Base-by-base conservation (phyloP, 2,797 vertebrate species). In the Silurus aristotelis region DNA sequence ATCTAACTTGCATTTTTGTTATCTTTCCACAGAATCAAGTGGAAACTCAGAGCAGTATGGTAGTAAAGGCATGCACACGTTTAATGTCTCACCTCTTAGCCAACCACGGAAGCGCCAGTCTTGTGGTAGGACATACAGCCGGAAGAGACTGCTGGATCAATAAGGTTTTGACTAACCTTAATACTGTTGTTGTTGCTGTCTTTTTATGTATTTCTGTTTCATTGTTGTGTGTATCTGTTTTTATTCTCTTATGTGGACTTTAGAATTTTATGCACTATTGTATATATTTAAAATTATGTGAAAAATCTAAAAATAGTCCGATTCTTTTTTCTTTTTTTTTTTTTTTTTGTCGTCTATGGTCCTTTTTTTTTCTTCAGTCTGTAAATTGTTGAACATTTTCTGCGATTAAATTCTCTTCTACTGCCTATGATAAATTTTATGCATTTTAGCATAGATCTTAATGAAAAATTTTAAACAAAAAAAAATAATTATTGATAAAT, bases 91-190 rank as follows among this genome's bases (percentile, higher is more conserved):
- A 63, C 96, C 96, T 2, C 93, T 96, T 85, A 93, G 80, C 70
- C 89, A 83, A 3, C 83, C 89, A 0, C 27, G 87, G 58, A 92
- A 87, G 84, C 94, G 78, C 10, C 85, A 87, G 81, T 87, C 88
- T 68, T 79, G 92, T 43, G 91, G 91, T 85, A 96, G 92, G 89
- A 95, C 92, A 22, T 97, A 96, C 88, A 96, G 95, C 52, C 94
- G 97, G 88, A 99, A 97, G 93, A 96, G 96, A 86, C 93, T 98
- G 52, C 91, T 97, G 14, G 90, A 90, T 56, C 94, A 75, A 70
- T 25, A 8, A 79, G n/a, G 15, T 38, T 87, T 83, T 80, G 7
- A 80, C 27, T n/a, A 82, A 83, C 31, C 43, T 22, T 4, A 27
- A n/a, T n/a, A 22, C 27, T 84, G 70, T 58, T 38, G 58, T 46